Evolutionary conservation across 2,113 vertebrate species (phyloP), one percentile per base, ranked within the genome.

Genomic region (Ctenodactylus gundi): DNA sequence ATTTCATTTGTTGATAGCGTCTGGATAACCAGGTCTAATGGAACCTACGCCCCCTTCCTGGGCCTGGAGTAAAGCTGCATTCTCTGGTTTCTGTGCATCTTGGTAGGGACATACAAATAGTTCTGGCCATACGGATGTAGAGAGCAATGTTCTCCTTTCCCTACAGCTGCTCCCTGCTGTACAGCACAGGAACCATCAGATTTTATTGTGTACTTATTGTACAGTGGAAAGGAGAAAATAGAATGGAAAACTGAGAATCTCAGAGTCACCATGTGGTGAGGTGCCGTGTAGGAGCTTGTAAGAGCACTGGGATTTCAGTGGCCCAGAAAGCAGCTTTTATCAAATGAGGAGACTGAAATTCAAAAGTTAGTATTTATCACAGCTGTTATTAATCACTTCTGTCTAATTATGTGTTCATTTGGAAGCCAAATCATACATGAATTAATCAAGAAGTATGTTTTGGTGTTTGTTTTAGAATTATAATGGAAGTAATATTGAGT

Each of bases 321-420:
- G 53, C n/a, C 41, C 53, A 17, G 31, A 81, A n/a, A 72, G 27
- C 14, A 46, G 23, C 41, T 49, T 82, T 41, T 70, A 88, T 84
- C 90, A 80, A 81, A n/a, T 57, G 73, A 82, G 34, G 4, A 44
- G 46, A 51, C 14, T 46, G 34, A 67, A 73, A 94, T 27, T 18
- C 17, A 7, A 14, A 11, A 11, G 36, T 68, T 31, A 55, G 21
- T 57, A n/a, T 87, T 94, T 84, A 55, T 1, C 67, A 53, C 7
- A 89, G 18, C 46, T 36, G 29, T 46, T 62, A 13, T 90, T 67
- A 55, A 31, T 81, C 23, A 62, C 6, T 53, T n/a, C 31, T 55
- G 31, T 20, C 36, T 92, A 90, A 82, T 73, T 36, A 70, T 12
- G 55, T 81, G 46, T 57, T 96, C 67, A 81, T 91, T 62, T 77